phyloP scores from a whole-genome alignment of 2,888 invertebrate genomes.

The Hirudinaria manillensis region DNA sequence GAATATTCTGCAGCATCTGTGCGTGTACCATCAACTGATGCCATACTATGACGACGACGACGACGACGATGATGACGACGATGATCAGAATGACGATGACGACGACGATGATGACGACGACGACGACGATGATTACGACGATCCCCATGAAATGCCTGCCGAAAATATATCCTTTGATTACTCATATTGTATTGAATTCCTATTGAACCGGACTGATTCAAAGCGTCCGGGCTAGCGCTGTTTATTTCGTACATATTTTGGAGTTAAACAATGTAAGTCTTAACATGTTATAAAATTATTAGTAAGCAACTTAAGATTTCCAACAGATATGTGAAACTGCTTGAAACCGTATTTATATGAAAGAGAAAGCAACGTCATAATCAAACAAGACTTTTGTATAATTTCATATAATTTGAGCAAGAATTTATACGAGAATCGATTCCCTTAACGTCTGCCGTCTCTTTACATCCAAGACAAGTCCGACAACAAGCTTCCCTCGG shows the following conservation, averaged over 20 bases:
- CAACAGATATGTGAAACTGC: too few species aligned
- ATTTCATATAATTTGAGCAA: neutral
- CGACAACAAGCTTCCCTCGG: too few species aligned
- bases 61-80: conserved; percentile 10
- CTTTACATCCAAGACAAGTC: too few species aligned
- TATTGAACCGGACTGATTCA: neutral
- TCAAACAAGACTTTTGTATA: too few species aligned
- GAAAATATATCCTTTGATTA: conserved; percentile 6
- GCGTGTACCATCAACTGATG: neutral
- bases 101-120: conserved; percentile 17
- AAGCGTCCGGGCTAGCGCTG: neutral
- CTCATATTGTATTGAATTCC: neutral
- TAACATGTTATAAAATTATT: too few species aligned
- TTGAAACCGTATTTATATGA: too few species aligned
- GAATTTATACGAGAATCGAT: neutral
- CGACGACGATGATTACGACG: conserved; percentile 18
- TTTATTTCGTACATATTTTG: too few species aligned
- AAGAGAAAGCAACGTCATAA: too few species aligned
- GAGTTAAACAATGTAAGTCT: too few species aligned
- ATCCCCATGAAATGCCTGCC: neutral
- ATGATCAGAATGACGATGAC: conserved; percentile 15
- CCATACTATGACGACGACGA: conserved; percentile 6
- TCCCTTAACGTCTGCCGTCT: too few species aligned
- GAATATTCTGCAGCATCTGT: neutral
- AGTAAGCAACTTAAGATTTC: too few species aligned